These are phyloP conservation scores for Castor canadensis DNA, from an alignment of 2,113 vertebrate species.

Conservation along the genomic window DNA sequence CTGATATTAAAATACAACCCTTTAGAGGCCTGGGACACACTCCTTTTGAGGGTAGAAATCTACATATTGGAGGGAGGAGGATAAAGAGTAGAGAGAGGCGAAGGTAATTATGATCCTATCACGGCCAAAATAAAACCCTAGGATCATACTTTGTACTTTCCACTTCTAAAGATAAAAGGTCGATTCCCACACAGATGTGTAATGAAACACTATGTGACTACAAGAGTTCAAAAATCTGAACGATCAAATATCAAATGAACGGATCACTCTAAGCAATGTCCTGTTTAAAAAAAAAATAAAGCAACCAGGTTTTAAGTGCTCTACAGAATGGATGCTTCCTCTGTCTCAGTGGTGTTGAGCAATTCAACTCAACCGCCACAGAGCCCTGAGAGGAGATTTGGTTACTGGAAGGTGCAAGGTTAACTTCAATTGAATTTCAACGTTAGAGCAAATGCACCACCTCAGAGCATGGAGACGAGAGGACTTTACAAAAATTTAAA, in stretches of 20 bases:
- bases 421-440: slow-evolving; percentile 46
- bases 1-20: neutral
- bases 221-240: neutral
- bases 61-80: neutral
- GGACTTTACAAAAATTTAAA: neutral
- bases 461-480: neutral
- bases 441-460: neutral
- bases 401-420: neutral
- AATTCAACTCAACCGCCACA: neutral
- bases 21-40: neutral
- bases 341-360: neutral
- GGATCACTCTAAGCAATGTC: neutral
- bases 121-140: neutral
- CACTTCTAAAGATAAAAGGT: neutral
- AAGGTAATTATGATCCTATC: neutral
- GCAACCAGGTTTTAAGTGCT: neutral
- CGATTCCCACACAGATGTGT: neutral
- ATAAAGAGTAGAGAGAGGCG: neutral
- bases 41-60: neutral
- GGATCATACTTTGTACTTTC: neutral
- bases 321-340: neutral
- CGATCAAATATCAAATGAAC: neutral
- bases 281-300: neutral
- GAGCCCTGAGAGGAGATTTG: neutral
- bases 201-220: neutral